A percentile compares a stretch with the other conserved stretches of the same genome.
Conservation (phyloP, 2,113 vertebrate genomes). For the Coptodon bakossiorum region DNA sequence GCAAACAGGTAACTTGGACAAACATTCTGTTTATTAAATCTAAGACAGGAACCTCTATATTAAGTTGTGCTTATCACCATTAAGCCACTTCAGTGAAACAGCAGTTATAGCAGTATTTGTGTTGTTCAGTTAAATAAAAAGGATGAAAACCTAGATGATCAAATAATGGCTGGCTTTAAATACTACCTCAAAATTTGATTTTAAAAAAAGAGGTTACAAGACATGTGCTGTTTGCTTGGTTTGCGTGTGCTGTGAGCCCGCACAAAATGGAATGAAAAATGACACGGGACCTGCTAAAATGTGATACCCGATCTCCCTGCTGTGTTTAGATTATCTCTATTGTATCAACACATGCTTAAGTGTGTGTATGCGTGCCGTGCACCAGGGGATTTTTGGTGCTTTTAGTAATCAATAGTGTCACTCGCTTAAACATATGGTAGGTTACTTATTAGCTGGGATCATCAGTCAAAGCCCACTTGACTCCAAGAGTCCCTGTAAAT, state of each 20-base stretch:
- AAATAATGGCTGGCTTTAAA: background rate
- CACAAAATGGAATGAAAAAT: constrained; percentile 20
- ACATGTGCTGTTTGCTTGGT: background rate
- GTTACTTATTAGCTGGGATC: constrained; percentile 42
- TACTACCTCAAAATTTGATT: background rate
- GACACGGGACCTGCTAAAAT: background rate
- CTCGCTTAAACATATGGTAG: constrained; percentile 35
- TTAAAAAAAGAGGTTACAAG: rapidly evolving
- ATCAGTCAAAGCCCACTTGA: constrained; percentile 63
- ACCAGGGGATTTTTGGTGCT: background rate
- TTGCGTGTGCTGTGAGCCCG: background rate
- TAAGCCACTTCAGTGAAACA: background rate
- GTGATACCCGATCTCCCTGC: constrained; percentile 8
- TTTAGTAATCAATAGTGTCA: constrained; percentile 53
- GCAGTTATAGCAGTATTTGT: background rate
- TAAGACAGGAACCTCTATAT: background rate
- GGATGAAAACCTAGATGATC: background rate
- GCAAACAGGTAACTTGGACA: background rate
- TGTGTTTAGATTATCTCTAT: constrained; percentile 45
- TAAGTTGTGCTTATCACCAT: background rate
- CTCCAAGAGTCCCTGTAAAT: background rate
- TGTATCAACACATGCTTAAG: constrained; percentile 45
- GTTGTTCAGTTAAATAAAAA: background rate
- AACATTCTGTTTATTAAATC: background rate
- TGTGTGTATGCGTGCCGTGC: background rate